Conservation (phyloP, 35 echinoderm and acorn worm genomes). For the Heliocidaris erythrogramma region DNA sequence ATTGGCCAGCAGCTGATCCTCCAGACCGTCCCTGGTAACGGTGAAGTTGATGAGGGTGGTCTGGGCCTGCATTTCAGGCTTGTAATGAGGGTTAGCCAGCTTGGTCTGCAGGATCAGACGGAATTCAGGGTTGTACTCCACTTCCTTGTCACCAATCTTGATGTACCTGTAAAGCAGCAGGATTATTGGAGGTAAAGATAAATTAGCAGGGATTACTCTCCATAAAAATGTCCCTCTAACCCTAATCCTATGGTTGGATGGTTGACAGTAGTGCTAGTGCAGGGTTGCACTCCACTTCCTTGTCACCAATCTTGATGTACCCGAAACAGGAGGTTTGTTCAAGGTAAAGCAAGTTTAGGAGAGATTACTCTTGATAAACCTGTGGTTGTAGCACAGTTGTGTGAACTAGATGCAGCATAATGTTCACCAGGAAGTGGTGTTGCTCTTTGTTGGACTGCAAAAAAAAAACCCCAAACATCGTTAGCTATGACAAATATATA, state of each 20-base stretch:
- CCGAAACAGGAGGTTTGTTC: background rate
- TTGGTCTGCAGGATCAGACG: constrained; percentile 98
- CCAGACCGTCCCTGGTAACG: constrained; percentile 93
- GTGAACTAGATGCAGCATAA: background rate
- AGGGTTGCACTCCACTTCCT: constrained; percentile 92
- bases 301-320: constrained; percentile 99
- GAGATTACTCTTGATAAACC: too few relatives aligned
- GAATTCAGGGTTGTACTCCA: constrained; percentile 95
- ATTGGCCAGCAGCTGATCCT: constrained; percentile 94
- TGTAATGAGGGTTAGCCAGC: constrained; percentile 98
- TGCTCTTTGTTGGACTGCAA: too few relatives aligned
- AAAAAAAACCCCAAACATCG: too few relatives aligned
- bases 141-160: constrained; percentile 99
- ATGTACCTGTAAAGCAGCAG: constrained; percentile 77
- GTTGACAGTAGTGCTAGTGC: constrained; percentile 31
- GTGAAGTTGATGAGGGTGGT: constrained; percentile 99
- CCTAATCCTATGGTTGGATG: too few relatives aligned
- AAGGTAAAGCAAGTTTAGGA: too few relatives aligned
- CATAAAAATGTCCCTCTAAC: background rate
- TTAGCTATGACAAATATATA: background rate
- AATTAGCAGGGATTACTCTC: background rate
- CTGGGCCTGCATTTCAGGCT: constrained; percentile 99
- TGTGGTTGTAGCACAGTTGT: background rate
- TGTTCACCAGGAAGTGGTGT: too few relatives aligned
- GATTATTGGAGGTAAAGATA: background rate